phyloP scores from a whole-genome alignment of 2,888 invertebrate species.

The Bibio marci region DNA sequence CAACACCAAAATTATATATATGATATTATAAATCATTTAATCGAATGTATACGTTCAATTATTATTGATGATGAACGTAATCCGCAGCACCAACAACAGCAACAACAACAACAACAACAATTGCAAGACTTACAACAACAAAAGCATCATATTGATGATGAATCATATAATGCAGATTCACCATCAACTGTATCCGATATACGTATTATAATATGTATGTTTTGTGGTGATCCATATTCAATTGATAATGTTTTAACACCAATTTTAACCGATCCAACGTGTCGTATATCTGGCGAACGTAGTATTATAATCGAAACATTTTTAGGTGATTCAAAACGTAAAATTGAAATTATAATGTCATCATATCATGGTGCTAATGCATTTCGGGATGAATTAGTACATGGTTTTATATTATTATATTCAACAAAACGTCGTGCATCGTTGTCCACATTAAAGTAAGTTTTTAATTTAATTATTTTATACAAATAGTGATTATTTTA shows the following conservation, averaged over 20 bases:
- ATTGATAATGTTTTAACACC: slow-evolving; percentile 81
- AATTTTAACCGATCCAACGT: slow-evolving; percentile 70
- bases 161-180: slow-evolving; percentile 27
- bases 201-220: slow-evolving; percentile 87
- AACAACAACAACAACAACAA: no score
- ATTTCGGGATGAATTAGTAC: slow-evolving; percentile 79
- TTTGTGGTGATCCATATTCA: slow-evolving; percentile 88
- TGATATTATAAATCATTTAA: slow-evolving; percentile 29
- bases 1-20: slow-evolving; percentile 30
- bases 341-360: slow-evolving; percentile 78
- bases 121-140: no score
- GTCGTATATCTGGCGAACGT: slow-evolving; percentile 69
- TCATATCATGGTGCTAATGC: slow-evolving; percentile 90
- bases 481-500: not conserved
- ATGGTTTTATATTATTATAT: slow-evolving; percentile 89
- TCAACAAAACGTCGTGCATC: slow-evolving; percentile 91
- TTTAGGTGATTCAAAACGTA: slow-evolving; percentile 75
- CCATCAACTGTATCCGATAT: slow-evolving; percentile 17
- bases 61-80: no score
- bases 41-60: slow-evolving; percentile 21
- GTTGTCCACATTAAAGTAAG: slow-evolving; percentile 74
- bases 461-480: slow-evolving; percentile 10
- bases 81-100: no score
- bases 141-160: slow-evolving; percentile 24
- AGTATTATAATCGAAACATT: slow-evolving; percentile 84